A percentile compares a stretch with the other conserved stretches of the same genome.
These are phyloP conservation scores for Acanthopagrus latus DNA, from an alignment of 2,797 vertebrate species.

Conservation along the genomic window DNA sequence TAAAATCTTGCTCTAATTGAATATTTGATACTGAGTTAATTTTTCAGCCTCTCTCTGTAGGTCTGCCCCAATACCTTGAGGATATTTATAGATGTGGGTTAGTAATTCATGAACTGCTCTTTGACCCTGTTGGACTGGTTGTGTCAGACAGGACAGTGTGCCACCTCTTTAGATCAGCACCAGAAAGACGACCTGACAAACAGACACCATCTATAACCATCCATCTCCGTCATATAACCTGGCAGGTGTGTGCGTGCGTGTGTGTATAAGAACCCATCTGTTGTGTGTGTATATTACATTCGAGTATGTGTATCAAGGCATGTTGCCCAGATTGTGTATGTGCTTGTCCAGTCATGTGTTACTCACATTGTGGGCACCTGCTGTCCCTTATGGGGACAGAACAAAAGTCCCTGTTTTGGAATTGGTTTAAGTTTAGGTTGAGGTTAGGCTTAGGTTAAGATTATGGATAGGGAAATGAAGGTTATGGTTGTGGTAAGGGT, in stretches of 20 bases:
- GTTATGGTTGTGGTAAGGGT: too few relatives aligned
- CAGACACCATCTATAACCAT: slow-evolving; percentile 48
- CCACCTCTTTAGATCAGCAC: slow-evolving; percentile 51
- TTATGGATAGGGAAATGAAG: too few relatives aligned
- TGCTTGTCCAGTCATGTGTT: too few relatives aligned
- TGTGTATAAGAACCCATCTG: slow-evolving; percentile 8
- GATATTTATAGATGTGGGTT: slow-evolving; percentile 70
- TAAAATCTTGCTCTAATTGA: neutral
- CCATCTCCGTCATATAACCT: slow-evolving; percentile 30
- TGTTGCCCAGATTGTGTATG: neutral
- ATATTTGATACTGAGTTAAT: slow-evolving; percentile 18
- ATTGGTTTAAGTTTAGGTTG: too few relatives aligned
- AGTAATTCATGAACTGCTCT: slow-evolving; percentile 51
- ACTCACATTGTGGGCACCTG: too few relatives aligned
- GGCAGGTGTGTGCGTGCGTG: slow-evolving; percentile 41
- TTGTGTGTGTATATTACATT: neutral
- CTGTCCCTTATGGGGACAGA: too few relatives aligned
- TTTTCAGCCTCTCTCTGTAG: slow-evolving; percentile 28
- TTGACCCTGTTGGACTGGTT: slow-evolving; percentile 53
- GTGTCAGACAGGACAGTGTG: slow-evolving; percentile 49
- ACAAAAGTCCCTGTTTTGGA: too few relatives aligned
- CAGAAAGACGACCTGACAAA: slow-evolving; percentile 46
- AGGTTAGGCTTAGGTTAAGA: too few relatives aligned
- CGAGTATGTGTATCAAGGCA: neutral
- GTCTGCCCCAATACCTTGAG: slow-evolving; percentile 28